Evolutionary conservation across 2,797 vertebrate genomes (phyloP), one percentile per base, ranked within the genome.

Genomic region (Dryobates pubescens): DNA sequence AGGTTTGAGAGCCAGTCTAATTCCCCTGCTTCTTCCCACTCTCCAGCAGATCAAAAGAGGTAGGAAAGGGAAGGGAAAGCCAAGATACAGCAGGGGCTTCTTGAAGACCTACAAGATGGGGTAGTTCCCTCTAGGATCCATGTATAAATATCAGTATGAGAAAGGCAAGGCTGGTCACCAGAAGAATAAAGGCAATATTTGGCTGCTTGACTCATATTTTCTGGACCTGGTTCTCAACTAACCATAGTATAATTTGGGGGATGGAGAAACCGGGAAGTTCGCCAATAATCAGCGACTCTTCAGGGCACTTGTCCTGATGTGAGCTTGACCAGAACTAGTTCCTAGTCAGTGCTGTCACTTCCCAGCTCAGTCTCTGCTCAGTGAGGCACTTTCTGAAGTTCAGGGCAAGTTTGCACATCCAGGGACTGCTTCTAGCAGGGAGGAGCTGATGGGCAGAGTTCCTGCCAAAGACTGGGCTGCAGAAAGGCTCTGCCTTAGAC

Each of bases 241-340:
- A 54, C 20, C 0, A 0, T 2, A 0, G 62, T 74, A 10, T 18
- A 10, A n/a, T 49, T 83, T 56, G 11, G 64, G 14, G 38, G 12
- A 27, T 63, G 32, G 45, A 72, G 51, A 71, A 32, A 18, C 7
- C 49, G 32, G 11, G 57, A 58, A 76, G n/a, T 58, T 58, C 58
- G 43, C 30, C 0, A 2, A n/a, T 13, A 71, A 32, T 18, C 41
- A 30, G 43, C 3, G 16, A 29, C 45, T n/a, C 20, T 53, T 24
- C 4, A 1, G 62, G 59, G 51, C 20, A 26, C 13, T 53, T 26
- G 23, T 15, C 24, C 24, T 53, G 51, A 12, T 53, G 24, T 53
- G 51, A 53, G 51, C 10, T 23, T 23, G 20, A 51, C 22, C 49
- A 51, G 49, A 51, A 51, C 49, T 13, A 51, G 23, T 51, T 51